phyloP scores from a whole-genome alignment of 2,888 invertebrate genomes.

The Hybos culiciformis region DNA sequence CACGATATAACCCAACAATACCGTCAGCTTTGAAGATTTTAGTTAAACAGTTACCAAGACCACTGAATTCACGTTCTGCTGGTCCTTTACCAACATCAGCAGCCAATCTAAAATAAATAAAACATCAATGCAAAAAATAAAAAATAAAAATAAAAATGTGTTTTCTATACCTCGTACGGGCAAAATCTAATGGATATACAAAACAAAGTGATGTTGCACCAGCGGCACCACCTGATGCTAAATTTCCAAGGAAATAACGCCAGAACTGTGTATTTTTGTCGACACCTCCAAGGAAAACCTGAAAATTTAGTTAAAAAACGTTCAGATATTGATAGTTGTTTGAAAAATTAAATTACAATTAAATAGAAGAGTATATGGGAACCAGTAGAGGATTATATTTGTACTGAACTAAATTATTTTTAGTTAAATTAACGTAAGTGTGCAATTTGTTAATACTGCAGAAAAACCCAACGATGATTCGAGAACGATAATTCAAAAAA shows the following conservation, averaged over 20 bases:
- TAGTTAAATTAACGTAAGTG: too few species aligned
- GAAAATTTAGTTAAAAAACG: too few species aligned
- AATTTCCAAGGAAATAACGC: constrained; percentile 66
- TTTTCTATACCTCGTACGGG: constrained; percentile 52
- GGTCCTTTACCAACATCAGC: constrained; percentile 73
- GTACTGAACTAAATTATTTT: too few species aligned
- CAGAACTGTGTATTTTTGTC: constrained; percentile 75
- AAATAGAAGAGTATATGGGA: too few species aligned
- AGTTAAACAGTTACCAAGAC: constrained; percentile 66
- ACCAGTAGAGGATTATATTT: too few species aligned
- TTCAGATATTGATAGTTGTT: too few species aligned
- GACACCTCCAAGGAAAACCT: constrained; percentile 38
- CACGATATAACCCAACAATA: constrained; percentile 67
- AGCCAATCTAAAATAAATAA: constrained; percentile 27
- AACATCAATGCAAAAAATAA: background rate
- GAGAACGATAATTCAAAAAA: too few species aligned
- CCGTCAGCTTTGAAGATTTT: constrained; percentile 77
- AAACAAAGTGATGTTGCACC: constrained; percentile 81
- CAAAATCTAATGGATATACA: constrained; percentile 84
- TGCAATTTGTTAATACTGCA: too few species aligned
- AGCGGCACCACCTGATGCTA: constrained; percentile 79
- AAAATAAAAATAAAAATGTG: constrained; percentile 2
- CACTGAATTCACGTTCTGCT: constrained; percentile 64
- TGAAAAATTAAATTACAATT: too few species aligned
- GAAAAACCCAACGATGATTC: too few species aligned